Evolutionary conservation across 2,797 vertebrate species (phyloP).

Genomic region (Crax fasciolata): DNA sequence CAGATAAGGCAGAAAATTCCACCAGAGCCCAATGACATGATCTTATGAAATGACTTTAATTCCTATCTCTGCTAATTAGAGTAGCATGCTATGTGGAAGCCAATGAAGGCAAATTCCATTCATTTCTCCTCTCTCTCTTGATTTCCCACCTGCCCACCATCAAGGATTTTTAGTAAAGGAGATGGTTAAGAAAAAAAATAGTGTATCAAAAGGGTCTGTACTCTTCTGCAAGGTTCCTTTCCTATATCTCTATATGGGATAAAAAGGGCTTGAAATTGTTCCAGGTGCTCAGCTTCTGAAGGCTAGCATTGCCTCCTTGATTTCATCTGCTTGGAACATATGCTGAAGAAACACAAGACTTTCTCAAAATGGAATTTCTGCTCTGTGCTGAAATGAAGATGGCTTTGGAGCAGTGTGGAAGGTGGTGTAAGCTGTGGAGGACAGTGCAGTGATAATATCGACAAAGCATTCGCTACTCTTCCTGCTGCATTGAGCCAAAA

Average conservation of each 20-base stretch:
- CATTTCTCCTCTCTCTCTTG: background rate
- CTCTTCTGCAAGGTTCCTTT: background rate
- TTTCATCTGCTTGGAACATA: background rate
- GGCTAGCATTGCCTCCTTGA: background rate
- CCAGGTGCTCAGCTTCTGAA: background rate
- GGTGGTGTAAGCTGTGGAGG: background rate
- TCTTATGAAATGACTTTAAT: background rate
- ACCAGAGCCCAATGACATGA: background rate
- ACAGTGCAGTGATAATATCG: background rate
- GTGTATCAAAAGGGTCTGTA: background rate
- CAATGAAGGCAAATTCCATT: background rate
- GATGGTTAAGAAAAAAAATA: background rate
- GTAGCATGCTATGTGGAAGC: background rate
- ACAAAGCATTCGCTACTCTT: background rate
- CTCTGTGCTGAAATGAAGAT: background rate
- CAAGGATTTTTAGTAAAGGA: conserved; percentile 10
- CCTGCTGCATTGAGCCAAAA: background rate
- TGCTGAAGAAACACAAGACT: fast-evolving
- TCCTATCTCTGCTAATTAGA: conserved; percentile 1
- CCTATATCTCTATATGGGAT: fast-evolving
- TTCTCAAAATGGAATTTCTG: background rate
- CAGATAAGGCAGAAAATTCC: conserved; percentile 53
- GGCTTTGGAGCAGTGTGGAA: background rate
- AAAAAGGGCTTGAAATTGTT: background rate
- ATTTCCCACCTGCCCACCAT: background rate